phyloP scores from a whole-genome alignment of 2,888 invertebrate species.

The Masnerella sp. region DNA sequence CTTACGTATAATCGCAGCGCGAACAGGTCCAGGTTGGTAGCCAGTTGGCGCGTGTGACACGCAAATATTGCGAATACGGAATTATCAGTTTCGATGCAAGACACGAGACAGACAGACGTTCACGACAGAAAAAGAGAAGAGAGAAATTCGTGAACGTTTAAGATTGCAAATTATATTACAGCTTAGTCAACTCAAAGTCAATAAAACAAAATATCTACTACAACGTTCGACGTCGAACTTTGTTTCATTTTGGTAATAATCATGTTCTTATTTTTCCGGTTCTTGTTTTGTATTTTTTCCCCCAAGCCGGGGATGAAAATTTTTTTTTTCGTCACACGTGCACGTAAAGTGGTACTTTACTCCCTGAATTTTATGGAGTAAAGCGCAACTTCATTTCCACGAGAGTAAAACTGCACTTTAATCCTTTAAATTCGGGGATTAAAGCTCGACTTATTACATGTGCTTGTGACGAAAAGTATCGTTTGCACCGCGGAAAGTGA shows the following conservation, averaged over 20 bases:
- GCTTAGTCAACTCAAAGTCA: not conserved
- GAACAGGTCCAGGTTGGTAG: conserved; percentile 67
- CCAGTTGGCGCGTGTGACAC: conserved; percentile 63
- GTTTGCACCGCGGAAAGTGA: too few relatives aligned
- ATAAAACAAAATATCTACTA: not conserved
- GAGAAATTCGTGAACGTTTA: conserved; percentile 47
- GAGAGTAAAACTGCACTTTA: too few relatives aligned
- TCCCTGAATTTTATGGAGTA: too few relatives aligned
- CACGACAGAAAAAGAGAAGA: conserved; percentile 46
- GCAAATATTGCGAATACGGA: conserved; percentile 64
- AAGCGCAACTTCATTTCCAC: too few relatives aligned
- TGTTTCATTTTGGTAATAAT: conserved; percentile 24
- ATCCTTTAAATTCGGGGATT: too few relatives aligned
- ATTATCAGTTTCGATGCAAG: conserved; percentile 59
- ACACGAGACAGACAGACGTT: conserved; percentile 47
- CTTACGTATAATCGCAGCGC: conserved; percentile 70
- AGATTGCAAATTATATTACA: conserved; percentile 38
- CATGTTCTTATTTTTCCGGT: not conserved
- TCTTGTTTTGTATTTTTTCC: conserved; percentile 5
- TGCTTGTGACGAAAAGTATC: too few relatives aligned
- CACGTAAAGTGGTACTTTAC: too few relatives aligned
- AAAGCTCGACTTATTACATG: too few relatives aligned
- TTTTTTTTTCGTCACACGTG: too few relatives aligned
- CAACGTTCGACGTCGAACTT: conserved; percentile 32
- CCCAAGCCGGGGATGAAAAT: not conserved